Percentiles rank a stretch among this genome's conserved stretches.
phyloP scores from a whole-genome alignment of 2,888 invertebrate species.

The Macrosiphum euphorbiae region DNA sequence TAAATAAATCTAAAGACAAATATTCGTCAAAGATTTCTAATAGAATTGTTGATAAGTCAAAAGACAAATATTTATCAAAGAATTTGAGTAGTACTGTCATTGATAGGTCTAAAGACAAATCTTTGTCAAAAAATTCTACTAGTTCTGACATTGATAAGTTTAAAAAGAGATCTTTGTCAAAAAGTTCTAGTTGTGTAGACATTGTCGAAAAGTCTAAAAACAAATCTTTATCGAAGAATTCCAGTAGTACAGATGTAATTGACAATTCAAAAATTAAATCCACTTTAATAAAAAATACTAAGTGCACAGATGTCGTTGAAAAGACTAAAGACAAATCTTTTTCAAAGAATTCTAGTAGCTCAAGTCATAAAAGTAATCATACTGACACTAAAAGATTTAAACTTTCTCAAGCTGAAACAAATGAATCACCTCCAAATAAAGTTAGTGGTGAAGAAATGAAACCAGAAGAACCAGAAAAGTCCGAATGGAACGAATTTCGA shows the following conservation, averaged over 20 bases:
- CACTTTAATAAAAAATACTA: neutral
- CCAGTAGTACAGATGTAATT: neutral
- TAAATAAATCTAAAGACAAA: too few species aligned
- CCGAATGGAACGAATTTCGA: constrained; percentile 15
- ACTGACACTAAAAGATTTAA: constrained; percentile 25
- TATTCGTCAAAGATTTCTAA: too few species aligned
- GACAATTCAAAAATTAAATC: neutral
- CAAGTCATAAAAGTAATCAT: constrained; percentile 13
- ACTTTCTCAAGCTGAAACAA: neutral
- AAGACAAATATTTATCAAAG: too few species aligned
- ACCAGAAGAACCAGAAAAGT: neutral
- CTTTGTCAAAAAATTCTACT: neutral
- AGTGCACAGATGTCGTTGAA: neutral
- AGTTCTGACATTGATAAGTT: neutral
- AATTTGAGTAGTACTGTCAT: constrained; percentile 26
- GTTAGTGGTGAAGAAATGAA: neutral
- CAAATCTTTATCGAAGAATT: neutral
- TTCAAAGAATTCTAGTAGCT: neutral
- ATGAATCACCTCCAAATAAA: neutral
- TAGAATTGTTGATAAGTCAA: too few species aligned
- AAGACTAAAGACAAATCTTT: neutral
- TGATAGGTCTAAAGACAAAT: constrained; percentile 40
- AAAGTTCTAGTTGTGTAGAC: too few species aligned
- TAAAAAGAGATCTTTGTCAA: too few species aligned
- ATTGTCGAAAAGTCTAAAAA: neutral